Evolutionary conservation across 1,140 invertebrate species (phyloP).

Genomic region (Drosophila parabipectinata): DNA sequence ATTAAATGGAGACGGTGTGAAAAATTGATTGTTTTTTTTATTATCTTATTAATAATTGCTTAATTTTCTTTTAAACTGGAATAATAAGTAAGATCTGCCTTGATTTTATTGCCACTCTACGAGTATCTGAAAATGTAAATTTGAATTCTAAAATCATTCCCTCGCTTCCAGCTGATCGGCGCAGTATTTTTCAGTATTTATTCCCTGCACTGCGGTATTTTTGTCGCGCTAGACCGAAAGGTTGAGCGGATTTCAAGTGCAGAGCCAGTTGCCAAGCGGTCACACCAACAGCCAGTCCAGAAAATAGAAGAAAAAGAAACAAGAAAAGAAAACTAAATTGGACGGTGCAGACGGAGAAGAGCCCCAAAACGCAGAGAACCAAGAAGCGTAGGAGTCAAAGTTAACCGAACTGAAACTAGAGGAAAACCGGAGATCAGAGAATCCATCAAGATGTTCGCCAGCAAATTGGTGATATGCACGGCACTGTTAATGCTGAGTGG

Average conservation of each 20-base stretch:
- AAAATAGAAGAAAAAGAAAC: constrained; percentile 3
- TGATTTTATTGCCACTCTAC: not conserved
- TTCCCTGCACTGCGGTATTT: not conserved
- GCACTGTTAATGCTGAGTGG: constrained; percentile 49
- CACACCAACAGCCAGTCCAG: not conserved
- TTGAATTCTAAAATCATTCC: not conserved
- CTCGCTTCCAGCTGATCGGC: not conserved
- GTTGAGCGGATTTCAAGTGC: too few relatives aligned
- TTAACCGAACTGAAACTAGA: constrained; percentile 12
- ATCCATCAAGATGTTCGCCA: constrained; percentile 49
- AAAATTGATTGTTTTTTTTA: too few relatives aligned
- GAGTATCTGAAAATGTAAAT: not conserved
- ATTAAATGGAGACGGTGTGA: not conserved
- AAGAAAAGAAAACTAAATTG: constrained; percentile 12
- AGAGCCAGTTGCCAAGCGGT: not conserved
- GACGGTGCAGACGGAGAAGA: constrained; percentile 6
- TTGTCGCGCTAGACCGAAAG: too few relatives aligned
- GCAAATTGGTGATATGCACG: constrained; percentile 59
- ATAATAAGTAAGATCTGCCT: not conserved
- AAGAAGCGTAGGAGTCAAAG: constrained; percentile 2
- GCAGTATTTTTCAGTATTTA: not conserved
- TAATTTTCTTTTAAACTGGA: too few relatives aligned
- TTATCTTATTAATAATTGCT: too few relatives aligned
- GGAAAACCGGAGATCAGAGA: not conserved
- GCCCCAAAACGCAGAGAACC: not conserved